Conservation (phyloP, 2,113 vertebrate genomes). For the Meles meles region DNA sequence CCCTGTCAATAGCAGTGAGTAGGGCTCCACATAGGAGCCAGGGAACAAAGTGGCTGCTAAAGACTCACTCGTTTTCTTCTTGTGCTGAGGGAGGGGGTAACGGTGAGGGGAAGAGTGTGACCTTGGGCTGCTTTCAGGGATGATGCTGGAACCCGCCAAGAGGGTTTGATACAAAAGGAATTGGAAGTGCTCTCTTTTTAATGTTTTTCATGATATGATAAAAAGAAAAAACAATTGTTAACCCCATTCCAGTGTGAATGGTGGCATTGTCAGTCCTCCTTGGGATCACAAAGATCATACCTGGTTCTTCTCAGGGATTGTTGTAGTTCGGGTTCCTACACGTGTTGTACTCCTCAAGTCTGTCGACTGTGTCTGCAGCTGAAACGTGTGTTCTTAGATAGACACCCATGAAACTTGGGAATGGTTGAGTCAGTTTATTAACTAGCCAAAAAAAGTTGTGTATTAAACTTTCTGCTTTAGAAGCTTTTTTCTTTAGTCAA, state of each 20-base stretch:
- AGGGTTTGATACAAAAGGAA: slow-evolving; percentile 21
- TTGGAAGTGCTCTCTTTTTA: background rate
- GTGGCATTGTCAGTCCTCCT: background rate
- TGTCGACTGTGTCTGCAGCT: background rate
- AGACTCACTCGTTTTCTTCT: background rate
- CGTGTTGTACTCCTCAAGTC: background rate
- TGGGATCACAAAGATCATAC: background rate
- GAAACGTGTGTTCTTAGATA: background rate
- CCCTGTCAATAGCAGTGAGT: slow-evolving; percentile 88
- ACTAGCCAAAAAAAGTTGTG: background rate
- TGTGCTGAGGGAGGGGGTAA: background rate
- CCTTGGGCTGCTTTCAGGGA: background rate
- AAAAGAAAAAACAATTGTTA: background rate
- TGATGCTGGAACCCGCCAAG: background rate
- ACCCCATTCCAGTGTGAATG: background rate
- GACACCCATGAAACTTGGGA: background rate
- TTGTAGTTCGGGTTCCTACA: background rate
- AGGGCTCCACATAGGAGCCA: background rate
- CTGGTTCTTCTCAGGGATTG: background rate
- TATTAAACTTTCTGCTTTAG: background rate
- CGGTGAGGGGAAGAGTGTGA: no score
- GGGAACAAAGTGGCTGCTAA: background rate
- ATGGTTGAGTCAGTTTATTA: background rate
- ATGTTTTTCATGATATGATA: background rate
- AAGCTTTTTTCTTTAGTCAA: background rate